Evolutionary conservation across 2,888 invertebrate genomes (phyloP).

Genomic region (Erebia aethiops): DNA sequence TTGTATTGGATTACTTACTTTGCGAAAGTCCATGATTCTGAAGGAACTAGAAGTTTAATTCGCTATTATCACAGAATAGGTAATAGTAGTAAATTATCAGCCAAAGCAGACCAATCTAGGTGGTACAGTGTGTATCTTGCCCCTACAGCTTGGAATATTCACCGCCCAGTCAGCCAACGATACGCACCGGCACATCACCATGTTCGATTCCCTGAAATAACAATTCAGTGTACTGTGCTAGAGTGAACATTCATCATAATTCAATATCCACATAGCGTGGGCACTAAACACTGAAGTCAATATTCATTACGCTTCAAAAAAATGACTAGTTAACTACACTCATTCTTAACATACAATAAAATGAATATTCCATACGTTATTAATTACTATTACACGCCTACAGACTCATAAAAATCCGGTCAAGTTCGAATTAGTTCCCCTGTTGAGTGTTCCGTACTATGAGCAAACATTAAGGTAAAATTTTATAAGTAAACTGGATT

Average conservation of each 20-base stretch:
- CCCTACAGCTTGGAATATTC: no score
- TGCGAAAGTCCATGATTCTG: no score
- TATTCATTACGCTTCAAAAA: constrained; percentile 38
- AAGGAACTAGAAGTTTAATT: no score
- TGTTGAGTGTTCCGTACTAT: background rate
- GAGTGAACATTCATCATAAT: constrained; percentile 4
- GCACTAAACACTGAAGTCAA: constrained; percentile 34
- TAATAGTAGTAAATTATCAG: no score
- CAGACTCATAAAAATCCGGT: constrained; percentile 20
- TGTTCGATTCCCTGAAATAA: background rate
- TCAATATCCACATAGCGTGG: constrained; percentile 28
- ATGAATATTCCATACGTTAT: constrained; percentile 42
- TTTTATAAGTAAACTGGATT: no score
- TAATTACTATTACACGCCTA: constrained; percentile 41
- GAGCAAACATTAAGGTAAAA: no score
- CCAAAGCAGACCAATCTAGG: no score
- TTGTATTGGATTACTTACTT: no score
- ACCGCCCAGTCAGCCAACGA: no score
- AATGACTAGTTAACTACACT: constrained; percentile 32
- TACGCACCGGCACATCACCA: no score
- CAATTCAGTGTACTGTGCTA: background rate
- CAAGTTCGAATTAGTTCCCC: background rate
- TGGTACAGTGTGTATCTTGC: no score
- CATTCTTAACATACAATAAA: constrained; percentile 39
- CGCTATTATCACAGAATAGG: no score